Evolutionary conservation across 2,888 invertebrate genomes (phyloP), one percentile per base, ranked within the genome.

Genomic region (Microdon myrmicae): DNA sequence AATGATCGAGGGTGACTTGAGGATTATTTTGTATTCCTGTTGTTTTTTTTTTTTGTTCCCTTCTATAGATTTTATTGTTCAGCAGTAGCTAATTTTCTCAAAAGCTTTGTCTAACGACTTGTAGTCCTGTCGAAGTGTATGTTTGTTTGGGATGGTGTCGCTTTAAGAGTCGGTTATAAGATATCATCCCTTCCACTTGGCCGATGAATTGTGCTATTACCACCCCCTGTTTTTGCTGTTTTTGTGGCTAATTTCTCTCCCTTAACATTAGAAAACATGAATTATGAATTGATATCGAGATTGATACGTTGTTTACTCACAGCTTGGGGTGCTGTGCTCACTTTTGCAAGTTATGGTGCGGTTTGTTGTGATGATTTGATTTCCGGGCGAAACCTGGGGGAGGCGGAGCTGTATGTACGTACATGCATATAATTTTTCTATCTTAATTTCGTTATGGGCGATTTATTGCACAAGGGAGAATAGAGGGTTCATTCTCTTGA

Each of bases 281-380:
- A 78, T 78, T 78, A 78, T 78, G 78, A 78, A 79, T 78, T 79
- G 77, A 75, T 78, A 77, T 76, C 74, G 74, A 77, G 77, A 78
- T 78, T 75, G 75, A 76, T 76, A 39, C 45, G 13, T 41, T 68
- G 47, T 49, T 66, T 64, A 51, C 58, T 64, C 47, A 58, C 43
- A 19, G 47, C 23, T 51, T 19, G 13, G 8, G 34, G 32, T 19
- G 32, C 35, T 17, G 19, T 29, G 13, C 19, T n/a, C 26, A 35
- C 26, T 25, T 37, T 23, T 34, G 32, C 43, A 10, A 32, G 26
- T 31, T 28, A 29, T 23, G 51, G 44, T 49, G 51, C 25, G 58
- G 58, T 51, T 34, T 29, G 43, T 17, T 44, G 38, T 45, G 59
- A 56, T 58, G 64, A 53, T 51, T 58, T 53, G 64, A 58, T 64